Conservation (phyloP, 2,888 invertebrate genomes). For the Polietes domitor region DNA sequence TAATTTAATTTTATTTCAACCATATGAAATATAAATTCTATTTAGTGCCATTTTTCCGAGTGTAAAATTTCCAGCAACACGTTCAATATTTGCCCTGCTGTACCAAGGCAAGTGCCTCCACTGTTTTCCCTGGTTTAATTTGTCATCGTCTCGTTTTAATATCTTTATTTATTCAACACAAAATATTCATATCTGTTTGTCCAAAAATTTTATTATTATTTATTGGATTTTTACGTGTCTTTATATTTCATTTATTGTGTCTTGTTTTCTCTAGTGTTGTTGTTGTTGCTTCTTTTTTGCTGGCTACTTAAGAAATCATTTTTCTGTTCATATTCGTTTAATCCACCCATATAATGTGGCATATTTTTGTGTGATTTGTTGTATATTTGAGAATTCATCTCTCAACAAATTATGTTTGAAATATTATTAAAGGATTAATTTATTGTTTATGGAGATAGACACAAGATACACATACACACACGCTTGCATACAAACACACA, state of each 20-base stretch:
- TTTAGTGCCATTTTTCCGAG: no score
- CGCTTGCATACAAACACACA: no score
- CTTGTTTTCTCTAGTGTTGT: background rate
- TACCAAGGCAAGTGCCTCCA: background rate
- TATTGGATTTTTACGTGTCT: slow-evolving; percentile 17
- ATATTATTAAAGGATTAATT: slow-evolving; percentile 51
- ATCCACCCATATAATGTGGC: slow-evolving; percentile 21
- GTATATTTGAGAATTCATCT: background rate
- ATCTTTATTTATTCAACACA: background rate
- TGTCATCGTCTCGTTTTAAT: background rate
- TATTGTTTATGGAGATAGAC: slow-evolving; percentile 2
- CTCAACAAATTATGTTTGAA: slow-evolving; percentile 60
- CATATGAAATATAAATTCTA: no score
- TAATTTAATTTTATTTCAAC: no score
- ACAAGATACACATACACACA: background rate
- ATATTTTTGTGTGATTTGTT: slow-evolving; percentile 31
- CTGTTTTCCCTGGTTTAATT: background rate
- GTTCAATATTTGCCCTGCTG: background rate
- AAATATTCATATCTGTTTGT: background rate
- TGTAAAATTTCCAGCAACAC: no score
- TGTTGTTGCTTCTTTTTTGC: background rate
- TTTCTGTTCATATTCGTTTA: slow-evolving; percentile 4
- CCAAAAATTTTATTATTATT: slow-evolving; percentile 12
- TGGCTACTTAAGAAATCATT: background rate
- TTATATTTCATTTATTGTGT: slow-evolving; percentile 6